Percentiles rank a stretch among this genome's conserved stretches.
Evolutionary conservation across 2,113 vertebrate species (phyloP).

Genomic region (Halcyon malimbica): DNA sequence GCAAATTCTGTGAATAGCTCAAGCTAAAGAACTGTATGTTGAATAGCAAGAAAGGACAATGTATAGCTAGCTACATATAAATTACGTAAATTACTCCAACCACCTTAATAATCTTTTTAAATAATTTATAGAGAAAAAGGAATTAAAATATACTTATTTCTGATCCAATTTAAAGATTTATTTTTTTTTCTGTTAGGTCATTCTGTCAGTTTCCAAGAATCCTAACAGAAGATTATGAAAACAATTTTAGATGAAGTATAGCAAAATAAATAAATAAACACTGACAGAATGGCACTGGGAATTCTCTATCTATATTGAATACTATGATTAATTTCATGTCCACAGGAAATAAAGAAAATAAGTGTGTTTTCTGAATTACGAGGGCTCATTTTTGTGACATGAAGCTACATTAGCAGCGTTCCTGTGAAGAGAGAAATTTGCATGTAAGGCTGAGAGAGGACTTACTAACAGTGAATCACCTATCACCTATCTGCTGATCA

Average conservation of each 20-base stretch:
- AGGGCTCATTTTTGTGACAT: neutral
- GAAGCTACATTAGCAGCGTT: neutral
- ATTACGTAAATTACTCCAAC: neutral
- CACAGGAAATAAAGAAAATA: neutral
- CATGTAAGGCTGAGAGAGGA: neutral
- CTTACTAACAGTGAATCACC: neutral
- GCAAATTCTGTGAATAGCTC: neutral
- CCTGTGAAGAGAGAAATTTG: neutral
- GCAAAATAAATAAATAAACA: neutral
- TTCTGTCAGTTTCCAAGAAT: neutral
- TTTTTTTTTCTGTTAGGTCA: neutral
- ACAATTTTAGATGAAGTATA: neutral
- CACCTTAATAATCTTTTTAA: neutral
- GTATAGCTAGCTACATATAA: neutral
- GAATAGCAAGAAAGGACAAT: neutral
- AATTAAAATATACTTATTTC: neutral
- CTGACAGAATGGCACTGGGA: neutral
- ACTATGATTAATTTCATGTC: neutral
- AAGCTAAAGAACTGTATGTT: neutral
- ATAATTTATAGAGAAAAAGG: neutral
- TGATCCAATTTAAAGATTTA: neutral
- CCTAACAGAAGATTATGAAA: neutral
- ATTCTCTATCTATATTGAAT: neutral
- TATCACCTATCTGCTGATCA: neutral
- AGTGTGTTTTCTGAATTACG: neutral